phyloP scores from a whole-genome alignment of 2,797 vertebrate genomes.

The Gymnoscopelus braueri region DNA sequence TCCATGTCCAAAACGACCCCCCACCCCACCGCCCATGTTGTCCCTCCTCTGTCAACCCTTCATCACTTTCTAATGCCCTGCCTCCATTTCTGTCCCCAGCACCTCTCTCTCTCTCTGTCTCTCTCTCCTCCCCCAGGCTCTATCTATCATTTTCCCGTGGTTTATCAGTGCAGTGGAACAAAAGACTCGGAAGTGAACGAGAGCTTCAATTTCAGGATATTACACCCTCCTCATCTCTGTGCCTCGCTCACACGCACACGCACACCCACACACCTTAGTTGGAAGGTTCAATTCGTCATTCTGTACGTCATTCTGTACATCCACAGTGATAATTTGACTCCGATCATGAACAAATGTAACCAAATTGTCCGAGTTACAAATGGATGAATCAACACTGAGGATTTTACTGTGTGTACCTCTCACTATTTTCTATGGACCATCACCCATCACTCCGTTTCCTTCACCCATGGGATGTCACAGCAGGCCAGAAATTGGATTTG shows the following conservation, averaged over 20 bases:
- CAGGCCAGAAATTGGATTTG: too few relatives aligned
- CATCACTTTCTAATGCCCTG: neutral
- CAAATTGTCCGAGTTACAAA: too few relatives aligned
- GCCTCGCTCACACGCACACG: slow-evolving; percentile 2
- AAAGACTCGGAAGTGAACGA: slow-evolving; percentile 45
- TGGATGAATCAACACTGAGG: too few relatives aligned
- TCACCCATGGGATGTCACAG: neutral
- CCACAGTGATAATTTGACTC: too few relatives aligned
- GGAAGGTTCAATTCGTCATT: slow-evolving; percentile 5
- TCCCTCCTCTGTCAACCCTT: neutral
- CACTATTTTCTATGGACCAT: neutral
- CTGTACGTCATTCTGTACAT: neutral
- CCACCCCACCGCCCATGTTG: neutral
- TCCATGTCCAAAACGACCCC: slow-evolving; percentile 25
- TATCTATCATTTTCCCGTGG: slow-evolving; percentile 43
- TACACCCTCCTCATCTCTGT: slow-evolving; percentile 14
- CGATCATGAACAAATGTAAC: too few relatives aligned
- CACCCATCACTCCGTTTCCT: slow-evolving; percentile 9
- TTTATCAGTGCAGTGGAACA: slow-evolving; percentile 55
- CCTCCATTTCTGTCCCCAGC: slow-evolving; percentile 23
- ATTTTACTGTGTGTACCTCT: neutral
- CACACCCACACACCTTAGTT: neutral
- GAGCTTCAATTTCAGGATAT: slow-evolving; percentile 51
- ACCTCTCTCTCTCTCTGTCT: slow-evolving; percentile 7
- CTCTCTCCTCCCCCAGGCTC: slow-evolving; percentile 16